Evolutionary conservation across 2,797 vertebrate species (phyloP).

Genomic region (Enteromius argenteus): DNA sequence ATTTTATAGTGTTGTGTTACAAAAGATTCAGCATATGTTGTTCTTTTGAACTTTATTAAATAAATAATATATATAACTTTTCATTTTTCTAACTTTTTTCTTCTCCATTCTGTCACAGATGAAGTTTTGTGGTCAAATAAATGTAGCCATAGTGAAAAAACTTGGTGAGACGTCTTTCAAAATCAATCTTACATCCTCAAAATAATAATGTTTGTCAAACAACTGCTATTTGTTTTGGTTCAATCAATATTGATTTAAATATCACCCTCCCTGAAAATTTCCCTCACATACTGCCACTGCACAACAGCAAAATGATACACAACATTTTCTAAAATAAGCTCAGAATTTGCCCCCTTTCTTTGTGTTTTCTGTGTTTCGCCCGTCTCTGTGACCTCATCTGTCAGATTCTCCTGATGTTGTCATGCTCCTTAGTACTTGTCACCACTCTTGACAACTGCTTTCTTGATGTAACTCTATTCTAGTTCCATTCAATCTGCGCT

Average conservation of each 20-base stretch:
- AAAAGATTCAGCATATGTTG: too few species aligned
- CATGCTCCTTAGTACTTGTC: slow-evolving; percentile 33
- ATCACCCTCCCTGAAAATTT: neutral
- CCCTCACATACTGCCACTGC: neutral
- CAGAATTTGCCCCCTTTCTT: neutral
- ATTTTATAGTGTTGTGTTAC: too few species aligned
- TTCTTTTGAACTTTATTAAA: too few species aligned
- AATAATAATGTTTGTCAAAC: too few species aligned
- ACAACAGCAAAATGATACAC: neutral
- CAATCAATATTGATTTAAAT: neutral
- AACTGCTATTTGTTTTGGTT: neutral
- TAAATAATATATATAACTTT: too few species aligned
- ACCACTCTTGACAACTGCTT: slow-evolving; percentile 27
- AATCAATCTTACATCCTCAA: neutral
- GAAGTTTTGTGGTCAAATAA: neutral
- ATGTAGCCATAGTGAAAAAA: neutral
- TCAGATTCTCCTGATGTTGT: slow-evolving; percentile 31
- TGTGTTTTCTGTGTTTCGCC: neutral
- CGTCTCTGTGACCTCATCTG: slow-evolving; percentile 28
- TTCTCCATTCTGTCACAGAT: too few species aligned
- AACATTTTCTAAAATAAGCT: neutral
- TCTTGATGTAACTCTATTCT: slow-evolving; percentile 1
- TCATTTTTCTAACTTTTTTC: too few species aligned
- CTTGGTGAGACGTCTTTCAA: neutral
- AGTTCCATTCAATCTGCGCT: slow-evolving; percentile 13